Base-by-base conservation (phyloP, 1,140 invertebrate genomes). In the Portunus trituberculatus region DNA sequence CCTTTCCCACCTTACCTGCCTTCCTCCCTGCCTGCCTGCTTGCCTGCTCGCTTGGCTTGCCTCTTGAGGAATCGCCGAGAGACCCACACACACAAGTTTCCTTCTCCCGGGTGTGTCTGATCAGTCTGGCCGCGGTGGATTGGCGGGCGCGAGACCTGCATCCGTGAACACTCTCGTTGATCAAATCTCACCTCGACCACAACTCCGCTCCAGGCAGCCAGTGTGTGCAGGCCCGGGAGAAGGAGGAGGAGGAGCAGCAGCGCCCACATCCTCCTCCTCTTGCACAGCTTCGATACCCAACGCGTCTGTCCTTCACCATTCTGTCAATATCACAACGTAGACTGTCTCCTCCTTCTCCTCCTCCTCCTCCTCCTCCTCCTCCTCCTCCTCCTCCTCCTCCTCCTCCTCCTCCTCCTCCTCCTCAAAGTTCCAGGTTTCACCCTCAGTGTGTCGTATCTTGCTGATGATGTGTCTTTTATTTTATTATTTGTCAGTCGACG, bases 101-200 rank as follows among this genome's bases (percentile, higher is more conserved):
- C 67, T 1, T 7, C 20, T 7, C 20, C 20, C 67, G 67, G 52
- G 52, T 76, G 67, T n/a, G 67, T 76, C 67, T 76, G 67, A 76
- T 76, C 67, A 76, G 67, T 20, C 20, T 59, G 10, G 52, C 12
- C 52, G 52, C 52, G 12, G 52, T 59, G 52, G 52, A 59, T 59
- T 76, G 67, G 67, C 67, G 20, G 67, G 12, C 20, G 4, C 67
- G 67, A 12, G 67, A 25, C 12, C 67, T 76, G 67, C 67, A 76
- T 76, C 67, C 67, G 6, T n/a, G 67, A 76, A 76, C 67, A 76
- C 67, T 76, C 67, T 7, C 67, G 25, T n/a, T 76, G 67, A 76
- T 76, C 67, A 76, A 76, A 76, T 76, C 67, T 76, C 67, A 76
- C 67, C 67, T 76, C 67, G 20, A 76, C 67, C 67, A 76, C 67